These are phyloP conservation scores for Microdon myrmicae DNA, from an alignment of 2,888 invertebrate genomes.

Conservation along the genomic window DNA sequence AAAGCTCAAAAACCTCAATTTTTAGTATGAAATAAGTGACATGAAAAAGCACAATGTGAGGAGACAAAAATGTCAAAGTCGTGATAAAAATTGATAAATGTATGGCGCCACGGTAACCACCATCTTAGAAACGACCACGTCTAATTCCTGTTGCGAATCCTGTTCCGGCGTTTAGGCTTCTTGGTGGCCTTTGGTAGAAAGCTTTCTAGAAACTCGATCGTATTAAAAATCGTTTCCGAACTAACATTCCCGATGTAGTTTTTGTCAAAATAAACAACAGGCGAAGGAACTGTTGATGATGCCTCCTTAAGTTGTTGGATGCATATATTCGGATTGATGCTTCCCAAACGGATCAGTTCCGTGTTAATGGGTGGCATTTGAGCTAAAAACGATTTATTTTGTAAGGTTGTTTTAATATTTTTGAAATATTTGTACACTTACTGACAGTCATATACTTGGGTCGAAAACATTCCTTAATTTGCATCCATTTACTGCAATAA, in stretches of 20 bases:
- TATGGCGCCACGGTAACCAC: too few relatives aligned
- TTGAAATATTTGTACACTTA: neutral
- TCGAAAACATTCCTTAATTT: constrained; percentile 63
- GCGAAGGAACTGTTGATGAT: constrained; percentile 52
- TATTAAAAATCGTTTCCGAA: constrained; percentile 61
- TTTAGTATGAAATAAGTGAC: too few relatives aligned
- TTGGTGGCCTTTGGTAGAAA: constrained; percentile 62
- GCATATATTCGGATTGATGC: constrained; percentile 55
- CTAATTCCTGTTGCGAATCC: constrained; percentile 57
- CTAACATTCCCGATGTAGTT: constrained; percentile 64
- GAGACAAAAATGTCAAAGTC: too few relatives aligned
- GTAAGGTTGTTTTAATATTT: too few relatives aligned
- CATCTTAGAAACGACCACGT: constrained; percentile 24
- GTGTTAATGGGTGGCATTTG: constrained; percentile 30
- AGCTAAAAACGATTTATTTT: neutral
- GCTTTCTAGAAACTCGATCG: constrained; percentile 63
- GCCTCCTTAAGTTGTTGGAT: constrained; percentile 50
- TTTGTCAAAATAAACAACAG: constrained; percentile 63
- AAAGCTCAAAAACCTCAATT: too few relatives aligned
- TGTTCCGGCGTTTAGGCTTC: constrained; percentile 58
- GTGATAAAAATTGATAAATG: too few relatives aligned
- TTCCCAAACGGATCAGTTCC: constrained; percentile 56
- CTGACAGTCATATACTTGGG: constrained; percentile 50
- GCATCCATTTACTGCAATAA: constrained; percentile 64
- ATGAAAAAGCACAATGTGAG: too few relatives aligned